Evolutionary conservation across 2,888 invertebrate species (phyloP).

Genomic region (Agonopterix heracliana): DNA sequence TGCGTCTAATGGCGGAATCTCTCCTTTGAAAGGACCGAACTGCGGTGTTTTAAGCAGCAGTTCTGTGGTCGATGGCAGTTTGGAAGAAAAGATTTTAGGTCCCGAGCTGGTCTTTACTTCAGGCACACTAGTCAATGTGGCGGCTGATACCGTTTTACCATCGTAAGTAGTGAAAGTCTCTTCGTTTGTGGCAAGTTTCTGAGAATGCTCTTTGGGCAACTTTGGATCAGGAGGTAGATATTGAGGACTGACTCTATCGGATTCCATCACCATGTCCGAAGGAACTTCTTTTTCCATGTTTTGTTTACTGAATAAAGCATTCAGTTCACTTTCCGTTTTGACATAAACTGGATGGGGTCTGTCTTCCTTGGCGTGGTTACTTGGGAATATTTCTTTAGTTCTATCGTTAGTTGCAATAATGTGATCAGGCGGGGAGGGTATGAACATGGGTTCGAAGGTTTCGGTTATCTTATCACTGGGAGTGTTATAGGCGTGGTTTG

Average conservation of each 20-base stretch:
- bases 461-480: constrained; percentile 75
- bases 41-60: constrained; percentile 82
- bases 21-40: constrained; percentile 84
- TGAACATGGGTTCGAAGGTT: constrained; percentile 87
- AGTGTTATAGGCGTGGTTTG: constrained; percentile 39
- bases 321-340: constrained; percentile 47
- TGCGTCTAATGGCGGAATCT: constrained; percentile 72
- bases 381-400: constrained; percentile 61
- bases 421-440: constrained; percentile 85
- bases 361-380: constrained; percentile 64
- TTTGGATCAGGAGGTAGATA: constrained; percentile 83
- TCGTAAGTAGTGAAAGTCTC: constrained; percentile 83
- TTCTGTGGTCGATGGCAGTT: constrained; percentile 67
- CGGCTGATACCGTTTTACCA: constrained; percentile 83
- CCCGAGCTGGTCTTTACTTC: constrained; percentile 38
- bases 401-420: constrained; percentile 48
- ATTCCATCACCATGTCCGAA: constrained; percentile 81
- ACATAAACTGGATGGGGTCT: constrained; percentile 69
- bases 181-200: constrained; percentile 46
- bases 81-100: constrained; percentile 56
- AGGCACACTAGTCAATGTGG: constrained; percentile 75
- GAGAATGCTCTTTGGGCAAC: constrained; percentile 59
- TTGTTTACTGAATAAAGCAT: constrained; percentile 52
- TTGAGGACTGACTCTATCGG: constrained; percentile 82
- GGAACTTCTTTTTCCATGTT: constrained; percentile 62